Evolutionary conservation across 2,113 vertebrate genomes (phyloP), one percentile per base, ranked within the genome.

Genomic region (Strigops habroptila): DNA sequence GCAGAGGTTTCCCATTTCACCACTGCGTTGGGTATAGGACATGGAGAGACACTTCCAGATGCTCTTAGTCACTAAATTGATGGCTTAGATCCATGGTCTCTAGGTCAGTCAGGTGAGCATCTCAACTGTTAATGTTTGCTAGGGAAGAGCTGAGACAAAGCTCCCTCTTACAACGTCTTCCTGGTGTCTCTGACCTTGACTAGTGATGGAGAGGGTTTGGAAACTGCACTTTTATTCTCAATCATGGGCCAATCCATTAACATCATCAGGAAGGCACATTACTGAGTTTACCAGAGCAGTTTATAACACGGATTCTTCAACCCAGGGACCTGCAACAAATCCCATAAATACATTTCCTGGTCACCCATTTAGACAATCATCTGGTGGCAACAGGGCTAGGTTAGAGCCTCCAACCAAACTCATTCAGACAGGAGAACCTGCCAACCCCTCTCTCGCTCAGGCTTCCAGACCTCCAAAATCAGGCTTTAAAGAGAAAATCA

Each of bases 71-170:
- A 23, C 19, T 46, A 28, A 57, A 18, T 5, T 12, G 28, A 37
- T 19, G 7, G 31, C 21, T 63, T 41, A 41, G 49, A n/a, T 10
- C 37, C 0, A 0, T 0, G 3, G 30, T 7, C 3, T 3, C 25
- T 25, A 30, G 59, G 30, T 13, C 67, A 6, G 24, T n/a, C 53
- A 62, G 52, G 35, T 14, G 8, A 23, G 5, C 1, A 3, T 12
- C 77, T 33, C 67, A 46, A 30, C n/a, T 23, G 27, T 24, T 44
- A 43, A 24, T 12, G 3, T 14, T 31, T 27, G 59, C 14, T 27
- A 39, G 51, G 21, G 41, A 57, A 60, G 37, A 18, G 77, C 37
- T 18, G 52, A 57, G 52, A 49, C 37, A 9, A 76, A 53, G 19
- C 2, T 46, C 27, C 33, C 11, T 48, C 43, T 31, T 15, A 3